Evolutionary conservation across 1,140 invertebrate species (phyloP).

Genomic region (Drosophila sp.): DNA sequence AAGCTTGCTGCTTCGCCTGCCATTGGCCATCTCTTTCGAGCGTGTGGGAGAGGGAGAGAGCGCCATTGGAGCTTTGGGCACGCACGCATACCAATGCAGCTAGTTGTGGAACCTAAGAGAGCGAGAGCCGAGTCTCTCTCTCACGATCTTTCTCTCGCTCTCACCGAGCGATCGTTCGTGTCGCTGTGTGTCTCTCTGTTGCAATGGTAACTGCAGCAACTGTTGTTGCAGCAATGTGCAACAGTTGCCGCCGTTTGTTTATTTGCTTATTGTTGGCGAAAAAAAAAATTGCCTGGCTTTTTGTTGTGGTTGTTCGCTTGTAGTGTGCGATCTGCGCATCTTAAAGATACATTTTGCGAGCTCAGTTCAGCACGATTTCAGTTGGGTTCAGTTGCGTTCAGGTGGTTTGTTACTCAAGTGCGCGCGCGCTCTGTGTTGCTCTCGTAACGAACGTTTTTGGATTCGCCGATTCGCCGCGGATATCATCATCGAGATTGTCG

Average conservation of each 20-base stretch:
- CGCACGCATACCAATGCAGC: constrained; percentile 43
- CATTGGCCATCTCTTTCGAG: constrained; percentile 45
- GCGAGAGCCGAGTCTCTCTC: constrained; percentile 19
- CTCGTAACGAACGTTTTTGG: constrained; percentile 14
- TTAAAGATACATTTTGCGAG: constrained; percentile 69
- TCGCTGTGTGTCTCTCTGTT: constrained; percentile 27
- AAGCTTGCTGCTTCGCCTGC: constrained; percentile 9
- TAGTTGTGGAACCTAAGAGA: constrained; percentile 77
- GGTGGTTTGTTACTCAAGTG: constrained; percentile 77
- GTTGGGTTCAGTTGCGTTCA: constrained; percentile 73
- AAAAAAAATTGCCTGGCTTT: constrained; percentile 45
- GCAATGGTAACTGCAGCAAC: constrained; percentile 30
- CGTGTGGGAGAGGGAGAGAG: constrained; percentile 2
- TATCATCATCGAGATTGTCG: background rate
- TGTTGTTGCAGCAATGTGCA: constrained; percentile 30
- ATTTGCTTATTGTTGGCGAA: constrained; percentile 64
- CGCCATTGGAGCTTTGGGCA: constrained; percentile 3
- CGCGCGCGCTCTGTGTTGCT: constrained; percentile 67
- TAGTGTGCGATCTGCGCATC: constrained; percentile 69
- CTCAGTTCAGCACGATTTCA: constrained; percentile 46
- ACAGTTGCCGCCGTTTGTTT: constrained; percentile 73
- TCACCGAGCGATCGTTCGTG: background rate
- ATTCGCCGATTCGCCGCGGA: constrained; percentile 8
- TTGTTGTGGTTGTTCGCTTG: constrained; percentile 41
- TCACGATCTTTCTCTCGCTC: constrained; percentile 61